A percentile compares a stretch with the other conserved stretches of the same genome.
phyloP scores from a whole-genome alignment of 2,888 invertebrate species.

The Pollenia amentaria region DNA sequence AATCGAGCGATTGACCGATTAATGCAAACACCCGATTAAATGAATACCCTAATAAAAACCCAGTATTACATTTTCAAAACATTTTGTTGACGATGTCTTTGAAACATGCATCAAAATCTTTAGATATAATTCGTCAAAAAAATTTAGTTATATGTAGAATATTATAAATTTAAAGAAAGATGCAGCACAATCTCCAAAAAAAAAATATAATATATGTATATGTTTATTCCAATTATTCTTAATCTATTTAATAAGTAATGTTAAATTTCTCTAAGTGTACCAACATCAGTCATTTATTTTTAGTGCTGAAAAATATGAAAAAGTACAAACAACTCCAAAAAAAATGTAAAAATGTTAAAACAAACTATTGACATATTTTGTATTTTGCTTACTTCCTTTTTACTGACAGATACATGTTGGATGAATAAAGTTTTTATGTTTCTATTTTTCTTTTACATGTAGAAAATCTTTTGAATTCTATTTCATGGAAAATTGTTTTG shows the following conservation, averaged over 20 bases:
- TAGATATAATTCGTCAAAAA: too few species aligned
- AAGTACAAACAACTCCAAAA: not conserved
- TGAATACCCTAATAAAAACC: too few species aligned
- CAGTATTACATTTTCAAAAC: too few species aligned
- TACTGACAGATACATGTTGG: not conserved
- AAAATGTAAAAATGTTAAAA: not conserved
- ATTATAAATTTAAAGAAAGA: too few species aligned
- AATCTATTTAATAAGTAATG: not conserved
- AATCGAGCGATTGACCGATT: too few species aligned
- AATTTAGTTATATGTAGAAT: too few species aligned
- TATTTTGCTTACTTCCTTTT: conserved; percentile 34
- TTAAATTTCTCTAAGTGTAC: not conserved
- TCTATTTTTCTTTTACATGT: not conserved
- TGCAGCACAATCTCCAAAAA: too few species aligned
- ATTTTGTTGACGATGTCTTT: too few species aligned
- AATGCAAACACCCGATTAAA: too few species aligned
- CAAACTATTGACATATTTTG: conserved; percentile 32
- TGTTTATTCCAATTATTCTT: too few species aligned
- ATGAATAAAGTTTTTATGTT: not conserved
- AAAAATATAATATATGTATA: too few species aligned
- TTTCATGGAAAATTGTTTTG: conserved; percentile 23
- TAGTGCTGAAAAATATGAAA: not conserved
- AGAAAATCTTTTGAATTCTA: conserved; percentile 2
- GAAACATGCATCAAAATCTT: too few species aligned
- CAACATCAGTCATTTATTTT: not conserved